These are phyloP conservation scores for Sinopyrophorus schimmeli DNA, from an alignment of 2,888 invertebrate species.

Conservation along the genomic window DNA sequence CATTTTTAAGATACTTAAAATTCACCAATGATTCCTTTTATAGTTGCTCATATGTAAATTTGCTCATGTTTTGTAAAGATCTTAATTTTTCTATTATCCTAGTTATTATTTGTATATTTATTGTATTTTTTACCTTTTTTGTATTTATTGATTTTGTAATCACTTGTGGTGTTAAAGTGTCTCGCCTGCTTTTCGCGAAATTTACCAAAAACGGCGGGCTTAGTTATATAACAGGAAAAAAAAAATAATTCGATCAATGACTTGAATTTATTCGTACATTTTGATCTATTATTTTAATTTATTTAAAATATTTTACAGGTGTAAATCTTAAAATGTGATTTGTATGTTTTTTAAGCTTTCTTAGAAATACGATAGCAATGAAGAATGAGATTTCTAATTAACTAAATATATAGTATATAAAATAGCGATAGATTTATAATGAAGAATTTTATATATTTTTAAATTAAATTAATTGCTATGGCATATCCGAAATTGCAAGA, in stretches of 20 bases:
- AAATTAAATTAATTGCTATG: slow-evolving; percentile 9
- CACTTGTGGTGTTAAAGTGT: too few relatives aligned
- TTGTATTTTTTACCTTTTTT: slow-evolving; percentile 19
- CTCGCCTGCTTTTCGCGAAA: too few relatives aligned
- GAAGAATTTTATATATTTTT: slow-evolving; percentile 23
- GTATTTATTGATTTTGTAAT: slow-evolving; percentile 8
- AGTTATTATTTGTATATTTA: slow-evolving; percentile 6
- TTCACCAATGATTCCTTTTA: too few relatives aligned
- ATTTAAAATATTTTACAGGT: too few relatives aligned
- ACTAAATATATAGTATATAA: not conserved
- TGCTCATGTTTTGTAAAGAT: slow-evolving; percentile 14
- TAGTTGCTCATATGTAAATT: not conserved
- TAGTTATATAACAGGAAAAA: too few relatives aligned
- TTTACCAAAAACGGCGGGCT: too few relatives aligned
- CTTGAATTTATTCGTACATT: slow-evolving; percentile 11
- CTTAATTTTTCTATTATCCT: slow-evolving; percentile 7
- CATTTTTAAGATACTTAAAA: too few relatives aligned
- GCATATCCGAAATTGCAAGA: slow-evolving; percentile 8
- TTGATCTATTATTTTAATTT: too few relatives aligned
- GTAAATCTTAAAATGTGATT: too few relatives aligned
- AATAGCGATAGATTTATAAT: slow-evolving; percentile 9
- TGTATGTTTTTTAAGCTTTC: slow-evolving; percentile 6
- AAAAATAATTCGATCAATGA: too few relatives aligned
- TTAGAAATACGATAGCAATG: slow-evolving; percentile 2
- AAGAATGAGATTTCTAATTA: slow-evolving; percentile 5